Conservation (phyloP, 2,113 vertebrate species). For the Xiphophorus hellerii region DNA sequence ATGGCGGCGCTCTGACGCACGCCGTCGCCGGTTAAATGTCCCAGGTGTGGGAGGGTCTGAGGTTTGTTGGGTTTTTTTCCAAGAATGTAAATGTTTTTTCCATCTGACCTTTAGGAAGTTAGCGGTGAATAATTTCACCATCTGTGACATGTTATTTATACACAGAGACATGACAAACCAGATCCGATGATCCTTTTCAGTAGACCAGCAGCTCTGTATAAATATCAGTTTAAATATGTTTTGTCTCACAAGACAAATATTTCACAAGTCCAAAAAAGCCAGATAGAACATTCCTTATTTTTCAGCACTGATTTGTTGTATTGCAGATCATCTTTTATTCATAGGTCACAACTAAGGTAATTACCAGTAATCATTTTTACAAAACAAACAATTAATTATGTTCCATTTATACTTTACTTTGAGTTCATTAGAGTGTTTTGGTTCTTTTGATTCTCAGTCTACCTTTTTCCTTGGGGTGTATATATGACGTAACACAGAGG, state of each 20-base stretch:
- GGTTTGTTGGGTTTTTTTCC: background rate
- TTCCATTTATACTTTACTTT: no score
- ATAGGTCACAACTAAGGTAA: no score
- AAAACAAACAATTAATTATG: no score
- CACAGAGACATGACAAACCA: background rate
- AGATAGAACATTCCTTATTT: no score
- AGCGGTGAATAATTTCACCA: background rate
- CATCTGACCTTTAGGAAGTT: background rate
- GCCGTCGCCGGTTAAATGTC: conserved; percentile 25
- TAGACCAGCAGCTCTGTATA: background rate
- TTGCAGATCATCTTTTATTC: no score
- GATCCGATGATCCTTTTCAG: background rate
- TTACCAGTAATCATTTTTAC: no score
- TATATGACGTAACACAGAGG: no score
- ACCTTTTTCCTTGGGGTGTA: no score
- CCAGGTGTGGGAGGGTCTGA: conserved; percentile 12
- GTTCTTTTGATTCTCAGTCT: no score
- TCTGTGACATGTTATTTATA: background rate
- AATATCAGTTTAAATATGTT: background rate
- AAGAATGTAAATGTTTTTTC: conserved; percentile 1
- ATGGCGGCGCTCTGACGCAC: conserved; percentile 27
- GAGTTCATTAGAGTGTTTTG: no score
- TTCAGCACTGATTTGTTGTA: no score
- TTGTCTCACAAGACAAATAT: background rate
- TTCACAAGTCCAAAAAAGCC: no score